A percentile compares a stretch with the other conserved stretches of the same genome.
phyloP scores from a whole-genome alignment of 2,888 invertebrate species.

The Brachypterus glaber region DNA sequence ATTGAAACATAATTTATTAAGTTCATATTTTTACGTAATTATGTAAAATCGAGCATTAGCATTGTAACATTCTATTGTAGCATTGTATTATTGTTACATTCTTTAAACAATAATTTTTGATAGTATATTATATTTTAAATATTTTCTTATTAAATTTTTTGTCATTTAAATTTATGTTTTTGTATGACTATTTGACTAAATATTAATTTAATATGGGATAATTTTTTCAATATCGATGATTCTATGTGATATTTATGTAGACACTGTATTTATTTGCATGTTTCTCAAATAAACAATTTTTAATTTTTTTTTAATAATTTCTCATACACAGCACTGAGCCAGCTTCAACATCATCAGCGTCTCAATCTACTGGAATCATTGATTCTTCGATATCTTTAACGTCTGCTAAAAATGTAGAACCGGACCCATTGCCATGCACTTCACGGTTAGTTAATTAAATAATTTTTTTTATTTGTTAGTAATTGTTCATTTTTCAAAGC shows the following conservation, averaged over 20 bases:
- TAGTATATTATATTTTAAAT: slow-evolving; percentile 8
- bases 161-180: slow-evolving; percentile 7
- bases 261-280: too few species aligned
- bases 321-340: slow-evolving; percentile 11
- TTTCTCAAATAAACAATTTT: too few species aligned
- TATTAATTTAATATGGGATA: slow-evolving; percentile 5
- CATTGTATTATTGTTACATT: slow-evolving; percentile 9
- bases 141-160: slow-evolving; percentile 4
- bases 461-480: slow-evolving; percentile 11
- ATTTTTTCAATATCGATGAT: too few species aligned
- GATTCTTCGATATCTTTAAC: too few species aligned
- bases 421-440: slow-evolving; percentile 8
- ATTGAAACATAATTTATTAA: slow-evolving; percentile 10
- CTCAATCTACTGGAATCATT: too few species aligned
- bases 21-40: slow-evolving; percentile 7
- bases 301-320: too few species aligned
- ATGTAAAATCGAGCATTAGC: slow-evolving; percentile 6
- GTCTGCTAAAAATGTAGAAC: slow-evolving; percentile 8
- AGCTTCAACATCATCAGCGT: slow-evolving; percentile 8
- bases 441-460: slow-evolving; percentile 11
- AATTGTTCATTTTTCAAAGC: too few species aligned
- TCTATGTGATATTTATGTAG: too few species aligned
- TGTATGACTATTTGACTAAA: slow-evolving; percentile 6
- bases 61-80: too few species aligned
- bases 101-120: slow-evolving; percentile 7